Percentiles rank a stretch among this genome's conserved stretches.
Evolutionary conservation across 2,113 vertebrate genomes (phyloP).

Genomic region (Callospermophilus lateralis): DNA sequence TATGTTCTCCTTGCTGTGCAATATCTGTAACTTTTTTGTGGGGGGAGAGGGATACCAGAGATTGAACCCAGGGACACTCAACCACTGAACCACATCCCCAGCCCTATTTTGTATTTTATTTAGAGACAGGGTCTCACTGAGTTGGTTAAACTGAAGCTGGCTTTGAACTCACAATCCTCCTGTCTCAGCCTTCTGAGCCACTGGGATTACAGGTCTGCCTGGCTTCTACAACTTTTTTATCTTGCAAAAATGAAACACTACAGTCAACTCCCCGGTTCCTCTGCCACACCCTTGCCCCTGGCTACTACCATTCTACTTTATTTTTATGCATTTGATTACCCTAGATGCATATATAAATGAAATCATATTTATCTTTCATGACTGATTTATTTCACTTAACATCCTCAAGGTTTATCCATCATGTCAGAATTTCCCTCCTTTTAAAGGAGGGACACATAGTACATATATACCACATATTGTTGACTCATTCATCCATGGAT

Average conservation of each 20-base stretch:
- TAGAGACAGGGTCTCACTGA: too few species aligned
- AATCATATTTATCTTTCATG: not conserved
- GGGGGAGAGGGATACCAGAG: too few species aligned
- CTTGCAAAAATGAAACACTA: not conserved
- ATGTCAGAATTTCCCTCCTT: not conserved
- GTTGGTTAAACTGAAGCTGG: too few species aligned
- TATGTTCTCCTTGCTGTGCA: not conserved
- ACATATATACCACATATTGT: not conserved
- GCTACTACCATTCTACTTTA: not conserved
- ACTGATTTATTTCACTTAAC: not conserved
- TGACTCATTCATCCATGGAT: not conserved
- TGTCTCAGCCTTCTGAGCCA: too few species aligned
- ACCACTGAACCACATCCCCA: too few species aligned
- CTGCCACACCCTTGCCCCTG: too few species aligned
- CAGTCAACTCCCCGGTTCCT: not conserved
- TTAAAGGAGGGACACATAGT: not conserved
- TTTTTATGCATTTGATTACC: not conserved
- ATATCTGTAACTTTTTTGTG: not conserved
- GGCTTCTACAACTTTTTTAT: not conserved
- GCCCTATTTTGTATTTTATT: too few species aligned
- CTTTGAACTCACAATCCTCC: too few species aligned
- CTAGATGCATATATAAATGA: not conserved
- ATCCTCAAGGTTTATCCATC: not conserved
- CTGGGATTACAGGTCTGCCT: too few species aligned
- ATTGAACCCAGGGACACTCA: too few species aligned